phyloP scores from a whole-genome alignment of 2,888 invertebrate species.

The Amphipyra berbera region DNA sequence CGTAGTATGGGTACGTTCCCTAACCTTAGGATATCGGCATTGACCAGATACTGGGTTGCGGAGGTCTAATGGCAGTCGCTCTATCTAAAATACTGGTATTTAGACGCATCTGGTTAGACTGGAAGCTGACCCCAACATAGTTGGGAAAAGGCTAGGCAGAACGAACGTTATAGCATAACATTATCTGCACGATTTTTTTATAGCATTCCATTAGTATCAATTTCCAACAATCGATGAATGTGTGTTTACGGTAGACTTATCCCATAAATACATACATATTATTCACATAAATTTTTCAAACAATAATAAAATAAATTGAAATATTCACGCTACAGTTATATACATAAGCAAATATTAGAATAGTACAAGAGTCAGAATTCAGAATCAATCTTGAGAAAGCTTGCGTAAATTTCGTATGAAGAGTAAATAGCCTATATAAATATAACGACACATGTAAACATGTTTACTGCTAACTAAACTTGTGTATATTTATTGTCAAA shows the following conservation, averaged over 20 bases:
- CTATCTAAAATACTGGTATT: no score
- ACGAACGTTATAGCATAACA: no score
- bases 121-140: no score
- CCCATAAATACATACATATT: conserved; percentile 7
- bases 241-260: conserved; percentile 36
- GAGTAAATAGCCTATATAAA: conserved; percentile 28
- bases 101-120: no score
- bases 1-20: no score
- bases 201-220: no score
- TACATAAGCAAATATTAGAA: conserved; percentile 26
- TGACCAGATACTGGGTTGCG: no score
- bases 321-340: conserved; percentile 10
- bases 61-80: no score
- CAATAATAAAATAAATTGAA: conserved; percentile 15
- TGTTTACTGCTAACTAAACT: conserved; percentile 5
- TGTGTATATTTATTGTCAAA: conserved; percentile 1
- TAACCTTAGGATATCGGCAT: no score
- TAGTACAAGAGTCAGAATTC: conserved; percentile 18
- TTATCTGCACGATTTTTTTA: no score
- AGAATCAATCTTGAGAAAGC: conserved; percentile 31
- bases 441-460: conserved; percentile 11
- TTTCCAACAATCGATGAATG: not conserved
- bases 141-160: no score
- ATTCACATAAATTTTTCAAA: conserved; percentile 14
- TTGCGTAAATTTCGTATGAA: conserved; percentile 10